Evolutionary conservation across 1,140 invertebrate genomes (phyloP).

Genomic region (fruit fly (Drosophila melanogaster)): Release_6_plus_ISO1_MT NT_033779.5:16889001-16889500

Average conservation of each 20-base stretch:
- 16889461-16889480: not conserved
- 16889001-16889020: slow-evolving; percentile 46
- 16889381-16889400: not conserved
- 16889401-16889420: not conserved
- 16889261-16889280: slow-evolving; percentile 4
- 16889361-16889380: not conserved
- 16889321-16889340: not conserved
- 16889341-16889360: not conserved
- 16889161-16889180: not conserved
- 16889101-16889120: slow-evolving; percentile 92
- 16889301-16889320: slow-evolving; percentile 62
- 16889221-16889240: slow-evolving; percentile 56
- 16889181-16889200: slow-evolving; percentile 48
- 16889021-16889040: slow-evolving; percentile 67
- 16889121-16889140: slow-evolving; percentile 86
- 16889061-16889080: slow-evolving; percentile 86
- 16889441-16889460: not conserved
- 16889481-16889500: too few species aligned
- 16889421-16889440: not conserved
- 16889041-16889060: slow-evolving; percentile 85
- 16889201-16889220: slow-evolving; percentile 53
- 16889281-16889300: slow-evolving; percentile 54
- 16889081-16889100: slow-evolving; percentile 87
- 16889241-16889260: slow-evolving; percentile 48
- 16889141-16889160: not conserved